Base-by-base conservation (phyloP, 2,888 invertebrate genomes). In the Coenonympha arcania region DNA sequence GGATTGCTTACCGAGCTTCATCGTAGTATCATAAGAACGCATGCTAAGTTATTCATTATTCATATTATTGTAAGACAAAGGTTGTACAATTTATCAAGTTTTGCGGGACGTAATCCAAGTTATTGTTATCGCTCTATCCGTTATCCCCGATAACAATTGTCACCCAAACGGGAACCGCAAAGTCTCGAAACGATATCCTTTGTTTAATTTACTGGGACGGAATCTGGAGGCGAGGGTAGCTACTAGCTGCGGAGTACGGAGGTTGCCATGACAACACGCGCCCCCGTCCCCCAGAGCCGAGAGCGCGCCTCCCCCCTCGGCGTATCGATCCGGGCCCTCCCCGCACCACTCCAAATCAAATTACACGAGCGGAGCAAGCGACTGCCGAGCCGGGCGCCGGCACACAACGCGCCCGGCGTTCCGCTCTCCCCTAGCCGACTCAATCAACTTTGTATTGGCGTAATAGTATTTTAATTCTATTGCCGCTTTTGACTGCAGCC, bases 391-490 rank as follows among this genome's bases (percentile, higher is more conserved):
- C 56, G 59, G 55, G 59, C 59, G 58, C 56, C 56, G 59, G 55
- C 57, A 58, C 49, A 51, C 50, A 50, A 39, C 55, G 50, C 46
- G n/a, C n/a, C n/a, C 52, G 52, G 54, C n/a, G n/a, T n/a, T n/a
- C 62, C 58, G 58, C 57, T 55, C 55, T 53, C 58, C 58, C 57
- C 57, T 53, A 55, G 54, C 58, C 60, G 63, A 63, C 65, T 81
- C 79, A 80, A 84, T 84, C 82, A 83, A 82, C 79, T 78, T 76
- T 77, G 77, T 80, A 81, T 79, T 69, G 77, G 71, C 73, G 74
- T 81, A 82, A 82, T 82, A 80, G 82, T 81, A 84, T 85, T 84
- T 84, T 83, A 83, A 85, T 83, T 83, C 75, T 74, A 80, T 84
- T 79, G 76, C 73, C 79, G 79, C 79, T 79, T 81, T 81, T 78